phyloP scores from a whole-genome alignment of 2,888 invertebrate genomes.

The Stenolophus ochropezus region DNA sequence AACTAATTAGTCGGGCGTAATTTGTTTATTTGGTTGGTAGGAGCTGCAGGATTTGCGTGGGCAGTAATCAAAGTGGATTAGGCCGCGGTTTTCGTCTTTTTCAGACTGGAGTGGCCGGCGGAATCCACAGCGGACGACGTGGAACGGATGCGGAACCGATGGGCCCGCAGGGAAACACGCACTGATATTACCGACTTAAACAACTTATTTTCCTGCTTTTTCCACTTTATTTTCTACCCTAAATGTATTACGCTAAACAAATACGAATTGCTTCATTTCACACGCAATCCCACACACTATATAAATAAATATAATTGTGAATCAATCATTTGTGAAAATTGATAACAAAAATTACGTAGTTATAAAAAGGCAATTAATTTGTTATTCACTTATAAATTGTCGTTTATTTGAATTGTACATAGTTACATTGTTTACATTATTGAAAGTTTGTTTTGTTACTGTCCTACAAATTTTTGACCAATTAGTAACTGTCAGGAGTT shows the following conservation, averaged over 20 bases:
- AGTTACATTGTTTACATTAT: no score
- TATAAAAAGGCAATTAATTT: no score
- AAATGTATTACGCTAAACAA: no score
- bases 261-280: no score
- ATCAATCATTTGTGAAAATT: no score
- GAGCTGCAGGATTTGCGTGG: conserved; percentile 47
- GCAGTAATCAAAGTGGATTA: conserved; percentile 54
- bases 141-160: conserved; percentile 45
- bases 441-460: no score
- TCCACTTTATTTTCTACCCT: neutral
- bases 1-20: conserved; percentile 53
- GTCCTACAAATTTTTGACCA: no score
- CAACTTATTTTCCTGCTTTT: neutral
- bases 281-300: neutral
- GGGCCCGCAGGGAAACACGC: conserved; percentile 36
- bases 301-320: neutral
- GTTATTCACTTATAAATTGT: no score
- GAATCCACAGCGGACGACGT: neutral
- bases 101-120: conserved; percentile 1
- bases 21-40: conserved; percentile 53
- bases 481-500: no score
- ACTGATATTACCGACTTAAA: neutral
- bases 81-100: conserved; percentile 43
- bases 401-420: no score
- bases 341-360: no score